A percentile compares a stretch with the other conserved stretches of the same genome.
phyloP scores from a whole-genome alignment of 1,140 invertebrate species.

The Littorina saxatilis region DNA sequence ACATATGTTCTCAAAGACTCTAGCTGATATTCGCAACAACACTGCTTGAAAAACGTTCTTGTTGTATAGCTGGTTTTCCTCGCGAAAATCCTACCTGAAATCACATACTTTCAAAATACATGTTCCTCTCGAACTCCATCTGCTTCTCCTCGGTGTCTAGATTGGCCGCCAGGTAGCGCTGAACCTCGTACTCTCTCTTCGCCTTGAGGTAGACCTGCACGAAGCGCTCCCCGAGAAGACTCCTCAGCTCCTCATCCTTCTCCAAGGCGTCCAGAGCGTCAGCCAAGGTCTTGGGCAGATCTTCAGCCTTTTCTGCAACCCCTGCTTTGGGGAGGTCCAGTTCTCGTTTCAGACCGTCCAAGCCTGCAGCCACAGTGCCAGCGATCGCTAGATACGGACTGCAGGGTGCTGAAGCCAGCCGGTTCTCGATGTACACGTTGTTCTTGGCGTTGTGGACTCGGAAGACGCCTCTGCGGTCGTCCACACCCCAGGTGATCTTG shows the following conservation, averaged over 20 bases:
- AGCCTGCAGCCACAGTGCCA: constrained; percentile 52
- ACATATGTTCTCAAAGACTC: no score
- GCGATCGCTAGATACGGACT: constrained; percentile 58
- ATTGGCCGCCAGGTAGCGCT: background rate
- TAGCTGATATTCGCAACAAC: no score
- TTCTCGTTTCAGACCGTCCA: constrained; percentile 54
- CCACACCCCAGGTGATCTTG: constrained; percentile 46
- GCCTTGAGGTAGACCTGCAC: constrained; percentile 17
- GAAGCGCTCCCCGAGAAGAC: constrained; percentile 16
- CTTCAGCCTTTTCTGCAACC: background rate
- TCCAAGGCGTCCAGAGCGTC: constrained; percentile 33
- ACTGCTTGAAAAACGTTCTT: no score
- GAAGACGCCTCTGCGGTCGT: constrained; percentile 26
- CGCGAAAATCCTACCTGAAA: no score
- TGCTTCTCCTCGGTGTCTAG: constrained; percentile 16
- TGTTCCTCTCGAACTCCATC: constrained; percentile 15
- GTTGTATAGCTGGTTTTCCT: no score
- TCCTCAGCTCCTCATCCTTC: constrained; percentile 15
- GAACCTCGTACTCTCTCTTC: constrained; percentile 19
- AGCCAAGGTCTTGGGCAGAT: constrained; percentile 23
- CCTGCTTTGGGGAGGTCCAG: constrained; percentile 33
- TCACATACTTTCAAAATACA: constrained; percentile 1
- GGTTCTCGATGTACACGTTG: constrained; percentile 52
- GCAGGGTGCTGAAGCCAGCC: constrained; percentile 44
- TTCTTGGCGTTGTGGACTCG: constrained; percentile 21